These are phyloP conservation scores for Lasioglossum baleicum DNA, from an alignment of 1,140 invertebrate genomes.

Conservation along the genomic window DNA sequence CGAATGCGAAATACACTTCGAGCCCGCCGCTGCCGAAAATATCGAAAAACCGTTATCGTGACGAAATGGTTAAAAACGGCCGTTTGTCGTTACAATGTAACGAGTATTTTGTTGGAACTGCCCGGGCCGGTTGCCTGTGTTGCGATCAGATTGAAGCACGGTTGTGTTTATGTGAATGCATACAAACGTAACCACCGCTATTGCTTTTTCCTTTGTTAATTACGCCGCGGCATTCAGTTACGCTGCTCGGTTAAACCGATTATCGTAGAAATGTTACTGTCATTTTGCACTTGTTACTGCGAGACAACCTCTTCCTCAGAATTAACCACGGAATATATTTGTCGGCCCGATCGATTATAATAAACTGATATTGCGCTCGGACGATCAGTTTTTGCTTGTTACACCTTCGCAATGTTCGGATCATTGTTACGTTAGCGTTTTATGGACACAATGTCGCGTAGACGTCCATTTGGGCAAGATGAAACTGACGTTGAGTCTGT, in stretches of 20 bases:
- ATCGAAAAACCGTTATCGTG: slow-evolving; percentile 47
- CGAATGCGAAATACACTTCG: slow-evolving; percentile 37
- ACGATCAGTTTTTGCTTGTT: neutral
- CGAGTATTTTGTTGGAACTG: slow-evolving; percentile 43
- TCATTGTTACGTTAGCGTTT: neutral
- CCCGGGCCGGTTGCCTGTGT: slow-evolving; percentile 17
- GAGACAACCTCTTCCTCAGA: slow-evolving; percentile 10
- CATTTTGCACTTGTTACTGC: slow-evolving; percentile 30
- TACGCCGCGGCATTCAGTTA: slow-evolving; percentile 39
- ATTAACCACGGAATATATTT: slow-evolving; percentile 34
- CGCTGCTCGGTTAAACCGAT: slow-evolving; percentile 44
- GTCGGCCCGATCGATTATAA: neutral
- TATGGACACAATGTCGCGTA: too few relatives aligned
- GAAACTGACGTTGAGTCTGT: too few relatives aligned
- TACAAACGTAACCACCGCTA: slow-evolving; percentile 40
- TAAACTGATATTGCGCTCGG: neutral
- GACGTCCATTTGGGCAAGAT: too few relatives aligned
- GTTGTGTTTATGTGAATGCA: slow-evolving; percentile 31
- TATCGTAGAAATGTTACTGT: slow-evolving; percentile 44
- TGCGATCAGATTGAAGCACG: slow-evolving; percentile 46
- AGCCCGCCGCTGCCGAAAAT: slow-evolving; percentile 28
- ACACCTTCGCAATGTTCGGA: neutral
- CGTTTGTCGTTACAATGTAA: slow-evolving; percentile 46
- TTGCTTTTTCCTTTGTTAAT: slow-evolving; percentile 52
- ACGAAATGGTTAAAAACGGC: slow-evolving; percentile 48